A percentile compares a stretch with the other conserved stretches of the same genome.
Evolutionary conservation across 2,888 invertebrate species (phyloP).

Genomic region (Neoscelio sp.): DNA sequence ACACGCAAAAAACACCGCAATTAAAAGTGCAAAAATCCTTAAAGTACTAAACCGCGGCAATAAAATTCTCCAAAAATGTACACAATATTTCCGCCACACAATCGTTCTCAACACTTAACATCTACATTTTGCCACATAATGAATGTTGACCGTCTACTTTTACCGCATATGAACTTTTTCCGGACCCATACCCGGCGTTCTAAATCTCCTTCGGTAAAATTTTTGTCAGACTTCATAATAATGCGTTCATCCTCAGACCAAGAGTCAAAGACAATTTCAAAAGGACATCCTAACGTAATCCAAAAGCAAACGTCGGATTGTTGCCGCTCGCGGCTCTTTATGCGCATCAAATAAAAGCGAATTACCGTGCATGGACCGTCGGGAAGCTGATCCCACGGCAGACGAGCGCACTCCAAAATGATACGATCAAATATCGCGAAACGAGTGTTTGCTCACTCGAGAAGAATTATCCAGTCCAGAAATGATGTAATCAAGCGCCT

Average conservation of each 20-base stretch:
- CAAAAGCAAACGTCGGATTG: neutral
- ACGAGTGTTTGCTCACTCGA: constrained; percentile 65
- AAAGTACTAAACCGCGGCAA: constrained; percentile 15
- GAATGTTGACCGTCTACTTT: constrained; percentile 59
- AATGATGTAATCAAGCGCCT: constrained; percentile 54
- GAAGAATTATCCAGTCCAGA: constrained; percentile 55
- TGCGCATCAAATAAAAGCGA: constrained; percentile 46
- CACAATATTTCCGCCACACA: constrained; percentile 33
- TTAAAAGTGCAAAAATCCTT: constrained; percentile 18
- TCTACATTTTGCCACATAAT: constrained; percentile 44
- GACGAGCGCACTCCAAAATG: constrained; percentile 12
- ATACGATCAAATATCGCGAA: constrained; percentile 68
- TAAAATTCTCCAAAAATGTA: constrained; percentile 35
- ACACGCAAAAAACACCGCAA: constrained; percentile 13
- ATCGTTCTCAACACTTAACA: constrained; percentile 44
- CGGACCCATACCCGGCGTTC: neutral
- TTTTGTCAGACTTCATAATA: constrained; percentile 12
- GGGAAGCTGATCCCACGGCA: neutral
- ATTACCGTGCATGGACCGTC: constrained; percentile 22
- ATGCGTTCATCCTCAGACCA: neutral
- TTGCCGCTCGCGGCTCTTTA: neutral
- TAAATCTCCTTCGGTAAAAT: constrained; percentile 10
- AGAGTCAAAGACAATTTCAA: constrained; percentile 24
- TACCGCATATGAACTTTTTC: constrained; percentile 30
- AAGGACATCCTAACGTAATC: constrained; percentile 8